These are phyloP conservation scores for Uromys caudimaculatus DNA, from an alignment of 2,797 vertebrate species.

Conservation along the genomic window DNA sequence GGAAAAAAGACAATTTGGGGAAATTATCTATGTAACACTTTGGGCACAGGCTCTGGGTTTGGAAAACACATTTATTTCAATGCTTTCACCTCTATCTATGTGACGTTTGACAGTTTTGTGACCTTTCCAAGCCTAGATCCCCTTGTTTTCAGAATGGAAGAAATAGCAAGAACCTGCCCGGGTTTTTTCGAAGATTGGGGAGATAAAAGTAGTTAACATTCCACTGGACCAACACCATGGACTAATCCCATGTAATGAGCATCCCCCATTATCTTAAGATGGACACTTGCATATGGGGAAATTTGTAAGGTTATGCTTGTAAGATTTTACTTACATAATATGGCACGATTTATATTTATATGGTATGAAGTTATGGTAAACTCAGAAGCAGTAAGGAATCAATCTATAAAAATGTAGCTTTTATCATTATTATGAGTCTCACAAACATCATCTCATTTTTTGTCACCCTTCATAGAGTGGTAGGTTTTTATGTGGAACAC, in stretches of 20 bases:
- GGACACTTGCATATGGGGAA: not conserved
- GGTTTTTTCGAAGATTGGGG: not conserved
- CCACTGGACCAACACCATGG: too few species aligned
- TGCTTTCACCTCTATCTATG: not conserved
- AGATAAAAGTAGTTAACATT: not conserved
- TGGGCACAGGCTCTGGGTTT: not conserved
- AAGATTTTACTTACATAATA: not conserved
- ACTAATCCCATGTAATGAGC: not conserved
- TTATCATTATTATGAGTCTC: not conserved
- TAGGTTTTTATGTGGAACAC: not conserved
- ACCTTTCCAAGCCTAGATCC: conserved; percentile 21
- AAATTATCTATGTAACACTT: not conserved
- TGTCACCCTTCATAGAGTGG: not conserved
- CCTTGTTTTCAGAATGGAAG: not conserved
- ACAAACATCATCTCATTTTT: conserved; percentile 39
- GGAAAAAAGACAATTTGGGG: conserved; percentile 41
- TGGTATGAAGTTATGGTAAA: not conserved
- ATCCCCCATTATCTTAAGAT: not conserved
- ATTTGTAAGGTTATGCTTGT: not conserved
- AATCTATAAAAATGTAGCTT: conserved; percentile 3
- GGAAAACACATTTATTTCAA: not conserved
- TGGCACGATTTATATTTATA: not conserved
- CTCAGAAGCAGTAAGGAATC: not conserved
- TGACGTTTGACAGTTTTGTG: not conserved
- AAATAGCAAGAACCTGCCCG: not conserved